Conservation (phyloP, 2,113 vertebrate species). For the Syngnathus scovelli region DNA sequence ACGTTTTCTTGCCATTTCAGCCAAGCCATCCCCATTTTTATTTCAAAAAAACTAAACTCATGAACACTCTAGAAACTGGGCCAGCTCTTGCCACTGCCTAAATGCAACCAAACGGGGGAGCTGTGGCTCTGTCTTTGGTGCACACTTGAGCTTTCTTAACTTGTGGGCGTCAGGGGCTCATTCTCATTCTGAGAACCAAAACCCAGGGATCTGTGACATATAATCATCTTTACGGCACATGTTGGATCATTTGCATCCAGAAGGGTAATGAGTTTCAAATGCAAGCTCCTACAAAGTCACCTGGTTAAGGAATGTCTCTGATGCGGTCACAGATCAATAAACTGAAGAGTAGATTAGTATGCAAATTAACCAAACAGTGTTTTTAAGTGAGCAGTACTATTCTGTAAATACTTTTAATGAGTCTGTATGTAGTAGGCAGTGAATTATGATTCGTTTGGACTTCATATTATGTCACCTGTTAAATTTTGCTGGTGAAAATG, state of each 20-base stretch:
- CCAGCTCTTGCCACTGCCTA: too few species aligned
- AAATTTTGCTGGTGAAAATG: neutral
- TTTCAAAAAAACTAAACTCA: too few species aligned
- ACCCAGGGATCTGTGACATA: constrained; percentile 50
- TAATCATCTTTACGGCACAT: constrained; percentile 49
- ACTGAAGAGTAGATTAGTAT: constrained; percentile 3
- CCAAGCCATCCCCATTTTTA: too few species aligned
- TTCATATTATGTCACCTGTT: neutral
- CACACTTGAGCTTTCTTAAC: constrained; percentile 5
- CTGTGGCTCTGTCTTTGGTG: constrained; percentile 43
- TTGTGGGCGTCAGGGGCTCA: constrained; percentile 9
- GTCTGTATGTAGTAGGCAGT: neutral
- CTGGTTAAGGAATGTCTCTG: constrained; percentile 23
- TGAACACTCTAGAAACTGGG: too few species aligned
- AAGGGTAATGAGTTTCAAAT: constrained; percentile 44
- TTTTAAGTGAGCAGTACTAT: neutral
- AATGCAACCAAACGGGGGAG: constrained; percentile 40
- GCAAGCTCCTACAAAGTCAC: constrained; percentile 48
- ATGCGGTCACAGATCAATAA: constrained; percentile 37
- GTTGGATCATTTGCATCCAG: constrained; percentile 58
- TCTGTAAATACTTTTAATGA: too few species aligned
- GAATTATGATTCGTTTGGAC: neutral
- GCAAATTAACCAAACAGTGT: constrained; percentile 22
- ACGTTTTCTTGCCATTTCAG: too few species aligned
- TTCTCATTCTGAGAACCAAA: constrained; percentile 40